Evolutionary conservation across 2,113 vertebrate species (phyloP), one percentile per base, ranked within the genome.

Genomic region (Pelvicachromis taeniatus): DNA sequence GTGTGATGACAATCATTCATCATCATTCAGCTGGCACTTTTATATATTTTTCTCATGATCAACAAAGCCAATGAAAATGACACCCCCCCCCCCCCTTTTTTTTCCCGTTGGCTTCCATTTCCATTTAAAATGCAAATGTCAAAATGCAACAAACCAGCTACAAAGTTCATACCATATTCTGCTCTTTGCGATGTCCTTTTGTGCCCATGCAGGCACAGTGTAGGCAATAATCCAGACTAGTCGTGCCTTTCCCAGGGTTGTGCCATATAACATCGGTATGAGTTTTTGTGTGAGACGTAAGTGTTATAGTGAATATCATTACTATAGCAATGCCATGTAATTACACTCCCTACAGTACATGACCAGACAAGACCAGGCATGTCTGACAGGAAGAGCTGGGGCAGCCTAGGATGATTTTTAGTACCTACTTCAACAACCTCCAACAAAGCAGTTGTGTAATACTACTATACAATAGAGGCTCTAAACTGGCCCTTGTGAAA

Each of bases 221-320:
- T 48, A 73, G 16, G 5, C 0, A 48, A 73, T 29, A 48, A 9
- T 29, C 23, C 14, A 73, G 48, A 48, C 23, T 50, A 73, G 68
- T 48, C 14, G 14, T 73, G 68, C 9, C 9, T 73, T 48, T 3
- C 42, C 68, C 42, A 73, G 42, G 0, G 0, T 42, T 26, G 0
- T 16, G 10, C 40, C 13, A 17, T 73, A 73, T 16, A 26, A 26
- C 13, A 45, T 29, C 3, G 1, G 40, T 73, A 73, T 48, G 9
- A 29, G n/a, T 11, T 70, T 70, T 29, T 29, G 21, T 48, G 40
- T 4, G 14, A 48, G 4, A 48, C 19, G 7, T 29, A 45, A 73
- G 23, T 29, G 23, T 45, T 16, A 17, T 4, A 70, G 14, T 29
- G 65, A 26, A 73, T 48, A 48, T 1, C 21, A 48, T 17, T 73